phyloP scores from a whole-genome alignment of 2,113 vertebrate species.

The Labeo catla region DNA sequence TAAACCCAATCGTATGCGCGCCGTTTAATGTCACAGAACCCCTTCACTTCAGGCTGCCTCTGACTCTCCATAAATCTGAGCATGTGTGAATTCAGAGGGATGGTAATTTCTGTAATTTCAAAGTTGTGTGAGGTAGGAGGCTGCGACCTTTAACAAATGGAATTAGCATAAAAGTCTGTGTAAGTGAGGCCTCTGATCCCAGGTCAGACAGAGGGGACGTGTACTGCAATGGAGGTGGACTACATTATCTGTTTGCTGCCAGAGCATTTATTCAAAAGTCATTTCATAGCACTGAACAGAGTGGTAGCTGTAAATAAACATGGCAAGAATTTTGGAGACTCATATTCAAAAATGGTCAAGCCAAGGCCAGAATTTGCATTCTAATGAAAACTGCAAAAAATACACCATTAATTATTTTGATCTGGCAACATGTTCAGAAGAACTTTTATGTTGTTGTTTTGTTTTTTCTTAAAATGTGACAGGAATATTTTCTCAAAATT shows the following conservation, averaged over 20 bases:
- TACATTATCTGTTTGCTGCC: slow-evolving; percentile 38
- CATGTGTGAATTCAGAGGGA: slow-evolving; percentile 25
- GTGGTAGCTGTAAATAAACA: slow-evolving; percentile 6
- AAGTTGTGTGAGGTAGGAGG: slow-evolving; percentile 37
- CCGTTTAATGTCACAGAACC: slow-evolving; percentile 21
- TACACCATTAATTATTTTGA: not conserved
- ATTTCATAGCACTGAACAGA: not conserved
- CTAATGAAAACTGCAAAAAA: not conserved
- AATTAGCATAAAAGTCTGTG: slow-evolving; percentile 56
- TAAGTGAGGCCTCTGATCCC: slow-evolving; percentile 48
- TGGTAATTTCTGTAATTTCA: slow-evolving; percentile 44
- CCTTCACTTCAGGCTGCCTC: not conserved
- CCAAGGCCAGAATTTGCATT: not conserved
- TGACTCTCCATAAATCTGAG: slow-evolving; percentile 32
- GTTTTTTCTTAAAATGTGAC: not conserved
- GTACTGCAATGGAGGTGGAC: slow-evolving; percentile 45
- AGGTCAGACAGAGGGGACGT: slow-evolving; percentile 26
- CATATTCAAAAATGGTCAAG: not conserved
- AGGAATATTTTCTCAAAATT: not conserved
- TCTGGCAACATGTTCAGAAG: not conserved
- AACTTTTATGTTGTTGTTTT: not conserved
- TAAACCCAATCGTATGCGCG: slow-evolving; percentile 12
- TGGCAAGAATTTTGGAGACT: not conserved
- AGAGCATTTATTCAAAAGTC: slow-evolving; percentile 20
- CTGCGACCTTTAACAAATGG: slow-evolving; percentile 53